Evolutionary conservation across 2,888 invertebrate species (phyloP), one percentile per base, ranked within the genome.

Genomic region (Lasioglossum lativentre): DNA sequence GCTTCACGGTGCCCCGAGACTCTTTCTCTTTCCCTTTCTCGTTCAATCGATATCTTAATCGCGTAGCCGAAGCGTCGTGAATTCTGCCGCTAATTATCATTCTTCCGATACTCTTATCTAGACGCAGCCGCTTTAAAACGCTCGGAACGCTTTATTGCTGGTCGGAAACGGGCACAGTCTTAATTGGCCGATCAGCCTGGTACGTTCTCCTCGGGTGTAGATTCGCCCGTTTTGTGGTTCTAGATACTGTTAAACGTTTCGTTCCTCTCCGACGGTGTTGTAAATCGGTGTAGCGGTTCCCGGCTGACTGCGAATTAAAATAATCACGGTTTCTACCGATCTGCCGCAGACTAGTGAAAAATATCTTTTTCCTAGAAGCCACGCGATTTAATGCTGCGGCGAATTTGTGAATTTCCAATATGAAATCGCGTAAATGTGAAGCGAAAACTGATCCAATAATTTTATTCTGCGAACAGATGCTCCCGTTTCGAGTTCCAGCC

Each of bases 101-200:
- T 63, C 63, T 30, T 63, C 63, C 63, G 63, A 63, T 63, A 63
- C 30, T 19, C 63, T 63, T 63, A 63, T 63, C 63, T 63, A 63
- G 63, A 63, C 30, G 63, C 63, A 63, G 3, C 63, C 63, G 63
- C 30, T 63, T 63, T 63, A 30, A 63, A 30, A 63, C 63, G 63
- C 30, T 30, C 63, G 16, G 30, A 63, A 63, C 63, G 63, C 30
- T 63, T 63, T 63, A 63, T 63, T 63, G 63, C 63, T 63, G 63
- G 19, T 63, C 63, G 16, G 63, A 63, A 63, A 30, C 63, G 63
- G 30, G 63, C 30, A 30, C 63, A 63, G 30, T 30, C 30, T 63
- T 63, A 63, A 63, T 63, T 63, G 63, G 63, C 63, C 63, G 30
- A 63, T 63, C 63, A 63, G 63, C 63, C 19, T 16, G 19, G 63